phyloP scores from a whole-genome alignment of 2,113 vertebrate genomes.

The Sitta europaea region DNA sequence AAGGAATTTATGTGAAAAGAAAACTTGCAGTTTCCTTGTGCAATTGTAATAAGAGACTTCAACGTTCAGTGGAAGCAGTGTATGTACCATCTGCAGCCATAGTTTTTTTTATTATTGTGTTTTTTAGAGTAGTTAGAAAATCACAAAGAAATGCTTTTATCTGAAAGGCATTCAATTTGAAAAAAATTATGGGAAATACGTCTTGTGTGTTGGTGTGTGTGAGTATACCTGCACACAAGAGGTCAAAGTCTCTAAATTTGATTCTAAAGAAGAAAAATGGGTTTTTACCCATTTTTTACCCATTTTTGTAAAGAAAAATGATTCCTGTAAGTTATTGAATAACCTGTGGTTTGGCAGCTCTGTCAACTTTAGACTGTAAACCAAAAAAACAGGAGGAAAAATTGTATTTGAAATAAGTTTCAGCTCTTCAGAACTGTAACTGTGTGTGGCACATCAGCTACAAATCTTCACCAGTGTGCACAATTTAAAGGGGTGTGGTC shows the following conservation, averaged over 20 bases:
- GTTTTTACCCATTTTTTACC: no score
- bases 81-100: background rate
- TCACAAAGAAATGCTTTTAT: background rate
- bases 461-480: background rate
- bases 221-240: background rate
- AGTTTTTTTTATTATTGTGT: background rate
- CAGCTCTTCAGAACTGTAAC: background rate
- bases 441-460: background rate
- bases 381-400: background rate
- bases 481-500: background rate
- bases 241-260: background rate
- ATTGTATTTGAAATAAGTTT: background rate
- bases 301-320: background rate
- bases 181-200: background rate
- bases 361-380: background rate
- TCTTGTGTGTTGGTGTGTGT: background rate
- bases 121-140: background rate
- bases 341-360: background rate
- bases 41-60: background rate
- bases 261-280: background rate
- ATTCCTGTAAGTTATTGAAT: background rate
- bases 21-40: background rate
- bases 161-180: background rate
- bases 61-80: background rate
- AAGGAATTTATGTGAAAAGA: conserved; percentile 29